These are phyloP conservation scores for Platyrinchus mystaceus DNA, from an alignment of 2,797 vertebrate species.

Conservation along the genomic window DNA sequence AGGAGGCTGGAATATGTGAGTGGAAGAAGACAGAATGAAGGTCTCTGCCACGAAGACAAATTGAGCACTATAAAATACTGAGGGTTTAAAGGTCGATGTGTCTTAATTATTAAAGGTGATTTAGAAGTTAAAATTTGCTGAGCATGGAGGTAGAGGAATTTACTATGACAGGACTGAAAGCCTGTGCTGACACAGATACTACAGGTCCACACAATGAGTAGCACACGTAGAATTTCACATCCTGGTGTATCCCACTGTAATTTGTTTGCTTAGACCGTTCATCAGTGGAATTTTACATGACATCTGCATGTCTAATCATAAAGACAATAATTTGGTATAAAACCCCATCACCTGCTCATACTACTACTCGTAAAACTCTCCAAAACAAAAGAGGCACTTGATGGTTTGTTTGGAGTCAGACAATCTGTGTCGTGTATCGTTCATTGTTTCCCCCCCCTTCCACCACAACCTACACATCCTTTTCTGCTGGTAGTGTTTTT, in stretches of 20 bases:
- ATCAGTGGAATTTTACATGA: background rate
- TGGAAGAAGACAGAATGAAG: background rate
- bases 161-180: background rate
- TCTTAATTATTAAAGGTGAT: background rate
- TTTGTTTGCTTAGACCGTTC: background rate
- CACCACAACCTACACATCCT: too few species aligned
- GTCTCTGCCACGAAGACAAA: background rate
- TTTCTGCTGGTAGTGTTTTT: background rate
- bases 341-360: background rate
- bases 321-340: background rate
- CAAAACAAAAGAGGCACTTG: background rate
- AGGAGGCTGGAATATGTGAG: background rate
- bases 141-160: background rate
- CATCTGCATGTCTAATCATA: background rate
- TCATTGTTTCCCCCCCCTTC: too few species aligned
- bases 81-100: background rate
- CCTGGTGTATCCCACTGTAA: background rate
- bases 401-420: background rate
- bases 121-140: background rate
- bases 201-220: background rate
- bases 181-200: background rate
- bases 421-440: too few species aligned
- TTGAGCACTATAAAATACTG: rapidly evolving
- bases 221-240: background rate
- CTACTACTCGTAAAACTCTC: background rate